phyloP scores from a whole-genome alignment of 2,888 invertebrate species.

The Dendrolimus houi region DNA sequence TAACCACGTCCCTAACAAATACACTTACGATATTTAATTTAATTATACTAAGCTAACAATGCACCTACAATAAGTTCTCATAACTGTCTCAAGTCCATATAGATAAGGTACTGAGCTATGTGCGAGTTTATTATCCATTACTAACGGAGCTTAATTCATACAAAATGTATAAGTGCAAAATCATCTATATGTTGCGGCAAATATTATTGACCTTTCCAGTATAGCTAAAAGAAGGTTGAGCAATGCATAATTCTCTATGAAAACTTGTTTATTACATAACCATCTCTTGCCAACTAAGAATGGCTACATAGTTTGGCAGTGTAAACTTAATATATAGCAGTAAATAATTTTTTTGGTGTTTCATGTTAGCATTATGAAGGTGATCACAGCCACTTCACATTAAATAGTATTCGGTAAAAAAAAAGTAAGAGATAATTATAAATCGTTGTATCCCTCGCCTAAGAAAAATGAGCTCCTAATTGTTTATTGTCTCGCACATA shows the following conservation, averaged over 20 bases:
- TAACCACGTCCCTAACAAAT: slow-evolving; percentile 61
- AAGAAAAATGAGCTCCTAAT: slow-evolving; percentile 44
- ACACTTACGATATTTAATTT: slow-evolving; percentile 53
- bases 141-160: slow-evolving; percentile 41
- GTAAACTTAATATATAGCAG: too few species aligned
- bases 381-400: slow-evolving; percentile 68
- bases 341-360: slow-evolving; percentile 42
- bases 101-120: slow-evolving; percentile 65
- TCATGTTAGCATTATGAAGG: slow-evolving; percentile 47
- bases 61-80: slow-evolving; percentile 55
- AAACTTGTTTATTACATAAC: too few species aligned
- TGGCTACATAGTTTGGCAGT: too few species aligned
- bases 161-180: slow-evolving; percentile 23
- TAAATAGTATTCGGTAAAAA: slow-evolving; percentile 36
- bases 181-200: too few species aligned
- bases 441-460: slow-evolving; percentile 23
- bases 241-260: slow-evolving; percentile 40
- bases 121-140: slow-evolving; percentile 44
- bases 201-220: too few species aligned
- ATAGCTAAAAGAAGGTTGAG: too few species aligned
- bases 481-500: slow-evolving; percentile 72
- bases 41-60: slow-evolving; percentile 69
- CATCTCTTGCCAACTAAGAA: too few species aligned
- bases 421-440: slow-evolving; percentile 23
- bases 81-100: slow-evolving; percentile 51